These are phyloP conservation scores for Aepyceros melampus DNA, from an alignment of 2,113 vertebrate species.

Conservation along the genomic window DNA sequence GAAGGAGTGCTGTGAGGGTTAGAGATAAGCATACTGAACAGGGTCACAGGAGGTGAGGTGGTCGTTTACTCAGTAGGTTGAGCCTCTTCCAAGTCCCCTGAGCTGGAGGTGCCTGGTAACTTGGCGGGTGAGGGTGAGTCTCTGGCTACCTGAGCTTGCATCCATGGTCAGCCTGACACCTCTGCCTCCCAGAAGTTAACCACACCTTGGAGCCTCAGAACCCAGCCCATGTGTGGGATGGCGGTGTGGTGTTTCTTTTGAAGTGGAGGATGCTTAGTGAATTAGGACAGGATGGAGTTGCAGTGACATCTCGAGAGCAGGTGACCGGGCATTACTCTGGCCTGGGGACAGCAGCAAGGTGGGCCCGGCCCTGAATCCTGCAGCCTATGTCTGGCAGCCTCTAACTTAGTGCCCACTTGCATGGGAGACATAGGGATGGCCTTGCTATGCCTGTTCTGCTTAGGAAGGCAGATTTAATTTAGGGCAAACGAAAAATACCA, in stretches of 20 bases:
- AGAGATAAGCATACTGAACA: fast-evolving
- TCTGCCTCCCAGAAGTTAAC: not conserved
- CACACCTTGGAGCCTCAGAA: not conserved
- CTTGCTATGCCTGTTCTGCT: not conserved
- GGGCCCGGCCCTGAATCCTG: not conserved
- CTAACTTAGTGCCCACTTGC: not conserved
- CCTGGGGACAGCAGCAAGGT: not conserved
- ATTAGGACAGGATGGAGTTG: not conserved
- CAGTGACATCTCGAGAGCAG: not conserved
- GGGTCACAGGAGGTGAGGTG: fast-evolving
- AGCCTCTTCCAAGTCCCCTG: not conserved
- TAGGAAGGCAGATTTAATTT: not conserved
- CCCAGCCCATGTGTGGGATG: fast-evolving
- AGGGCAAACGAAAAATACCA: not conserved
- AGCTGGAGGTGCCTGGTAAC: not conserved
- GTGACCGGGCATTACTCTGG: not conserved
- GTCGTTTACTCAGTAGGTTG: not conserved
- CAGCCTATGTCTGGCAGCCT: not conserved
- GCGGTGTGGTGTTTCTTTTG: not conserved
- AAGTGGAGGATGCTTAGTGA: not conserved
- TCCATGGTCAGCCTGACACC: not conserved
- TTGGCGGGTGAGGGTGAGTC: not conserved
- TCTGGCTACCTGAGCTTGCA: not conserved
- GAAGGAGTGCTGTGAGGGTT: not conserved
- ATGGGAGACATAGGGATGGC: not conserved